phyloP scores from a whole-genome alignment of 1,140 invertebrate genomes.

The Lepidotrigona ventralis region DNA sequence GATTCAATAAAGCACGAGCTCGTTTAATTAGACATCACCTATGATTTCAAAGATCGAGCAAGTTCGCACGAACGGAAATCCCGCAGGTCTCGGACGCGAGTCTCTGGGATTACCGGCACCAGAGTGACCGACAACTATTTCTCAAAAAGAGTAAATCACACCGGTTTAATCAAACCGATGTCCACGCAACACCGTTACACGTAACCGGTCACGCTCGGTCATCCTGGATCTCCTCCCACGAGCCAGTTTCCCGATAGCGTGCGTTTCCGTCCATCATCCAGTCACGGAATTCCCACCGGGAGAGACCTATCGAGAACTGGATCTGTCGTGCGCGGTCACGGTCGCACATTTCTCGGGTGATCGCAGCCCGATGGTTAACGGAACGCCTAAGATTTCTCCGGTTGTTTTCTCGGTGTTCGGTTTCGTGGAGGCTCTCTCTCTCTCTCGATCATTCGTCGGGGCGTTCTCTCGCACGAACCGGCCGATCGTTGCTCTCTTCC shows the following conservation, averaged over 20 bases:
- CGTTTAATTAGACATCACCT: background rate
- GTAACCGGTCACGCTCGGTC: background rate
- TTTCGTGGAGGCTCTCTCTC: constrained; percentile 49
- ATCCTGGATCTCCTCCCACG: background rate
- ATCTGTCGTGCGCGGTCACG: constrained; percentile 43
- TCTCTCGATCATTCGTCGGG: background rate
- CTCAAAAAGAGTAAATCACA: background rate
- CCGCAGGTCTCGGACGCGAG: background rate
- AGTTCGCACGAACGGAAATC: too few species aligned
- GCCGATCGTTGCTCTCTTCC: constrained; percentile 26
- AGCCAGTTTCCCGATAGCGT: background rate
- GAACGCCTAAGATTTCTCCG: constrained; percentile 62
- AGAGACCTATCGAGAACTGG: constrained; percentile 46
- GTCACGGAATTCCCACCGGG: constrained; percentile 43
- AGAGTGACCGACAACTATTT: background rate
- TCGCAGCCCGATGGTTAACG: constrained; percentile 67
- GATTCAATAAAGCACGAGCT: background rate
- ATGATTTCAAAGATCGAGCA: background rate
- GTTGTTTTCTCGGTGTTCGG: constrained; percentile 66
- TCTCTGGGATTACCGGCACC: background rate
- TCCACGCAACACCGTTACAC: background rate
- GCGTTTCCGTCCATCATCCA: background rate
- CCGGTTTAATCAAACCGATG: background rate
- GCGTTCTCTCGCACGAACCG: background rate
- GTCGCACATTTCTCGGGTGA: constrained; percentile 68